phyloP scores from a whole-genome alignment of 2,888 invertebrate genomes.

The Drosophila melanocephala region DNA sequence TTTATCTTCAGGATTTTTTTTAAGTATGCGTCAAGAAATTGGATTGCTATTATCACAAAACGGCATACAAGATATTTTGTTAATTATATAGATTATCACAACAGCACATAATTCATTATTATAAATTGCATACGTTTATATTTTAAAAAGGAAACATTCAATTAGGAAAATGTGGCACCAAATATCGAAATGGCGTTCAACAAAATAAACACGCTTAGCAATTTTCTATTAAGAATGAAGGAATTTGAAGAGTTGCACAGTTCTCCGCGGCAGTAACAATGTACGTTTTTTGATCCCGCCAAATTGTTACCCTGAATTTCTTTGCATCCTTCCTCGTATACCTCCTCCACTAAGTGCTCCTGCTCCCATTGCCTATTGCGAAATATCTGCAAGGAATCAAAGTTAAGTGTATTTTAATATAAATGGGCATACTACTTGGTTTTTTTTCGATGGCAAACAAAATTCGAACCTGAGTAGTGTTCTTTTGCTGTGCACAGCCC shows the following conservation, averaged over 20 bases:
- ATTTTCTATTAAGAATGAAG: constrained; percentile 81
- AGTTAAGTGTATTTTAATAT: background rate
- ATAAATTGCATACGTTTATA: constrained; percentile 8
- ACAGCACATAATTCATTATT: constrained; percentile 9
- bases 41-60: constrained; percentile 20
- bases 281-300: constrained; percentile 83
- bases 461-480: constrained; percentile 85
- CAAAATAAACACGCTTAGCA: constrained; percentile 87
- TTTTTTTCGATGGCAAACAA: background rate
- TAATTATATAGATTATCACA: constrained; percentile 36
- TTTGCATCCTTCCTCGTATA: constrained; percentile 90
- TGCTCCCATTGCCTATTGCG: constrained; percentile 89
- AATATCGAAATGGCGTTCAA: constrained; percentile 4
- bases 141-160: constrained; percentile 3
- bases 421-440: background rate
- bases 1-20: background rate
- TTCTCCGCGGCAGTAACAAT: constrained; percentile 91
- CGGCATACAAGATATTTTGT: constrained; percentile 17
- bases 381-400: constrained; percentile 86
- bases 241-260: constrained; percentile 89
- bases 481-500: constrained; percentile 91
- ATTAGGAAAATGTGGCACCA: constrained; percentile 9
- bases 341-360: constrained; percentile 89
- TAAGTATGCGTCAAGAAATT: constrained; percentile 4
- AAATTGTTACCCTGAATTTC: constrained; percentile 88